Evolutionary conservation across 1,140 invertebrate genomes (phyloP).

Genomic region (Holcopasites calliopsidis): DNA sequence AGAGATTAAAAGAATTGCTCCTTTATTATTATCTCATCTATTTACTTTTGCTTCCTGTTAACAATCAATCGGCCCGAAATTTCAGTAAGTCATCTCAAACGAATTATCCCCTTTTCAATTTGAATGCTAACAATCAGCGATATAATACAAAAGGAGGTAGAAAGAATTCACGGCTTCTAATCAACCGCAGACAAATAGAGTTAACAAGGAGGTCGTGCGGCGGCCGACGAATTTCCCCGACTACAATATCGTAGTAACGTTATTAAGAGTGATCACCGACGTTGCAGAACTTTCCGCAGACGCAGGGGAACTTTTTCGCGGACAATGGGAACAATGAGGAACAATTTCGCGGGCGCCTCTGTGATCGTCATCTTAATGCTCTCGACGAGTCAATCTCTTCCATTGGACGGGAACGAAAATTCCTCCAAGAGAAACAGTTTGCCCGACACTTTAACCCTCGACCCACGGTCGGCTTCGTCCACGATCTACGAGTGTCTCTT

Average conservation of each 20-base stretch:
- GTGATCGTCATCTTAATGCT: slow-evolving; percentile 14
- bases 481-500: slow-evolving; percentile 14
- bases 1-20: too few species aligned
- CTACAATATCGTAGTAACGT: slow-evolving; percentile 12
- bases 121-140: too few species aligned
- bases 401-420: not conserved
- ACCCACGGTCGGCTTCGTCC: not conserved
- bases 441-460: not conserved
- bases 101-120: too few species aligned
- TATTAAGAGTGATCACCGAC: slow-evolving; percentile 21
- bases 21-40: too few species aligned
- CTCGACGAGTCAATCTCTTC: slow-evolving; percentile 25
- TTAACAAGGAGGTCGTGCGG: not conserved
- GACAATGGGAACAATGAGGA: slow-evolving; percentile 34
- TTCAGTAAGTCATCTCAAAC: too few species aligned
- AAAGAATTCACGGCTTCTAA: not conserved
- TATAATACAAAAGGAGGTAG: not conserved
- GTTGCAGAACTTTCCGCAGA: slow-evolving; percentile 37
- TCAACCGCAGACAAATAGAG: not conserved
- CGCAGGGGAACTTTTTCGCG: not conserved
- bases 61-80: too few species aligned
- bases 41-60: too few species aligned
- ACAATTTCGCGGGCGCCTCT: slow-evolving; percentile 25
- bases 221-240: not conserved
- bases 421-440: slow-evolving; percentile 14